A percentile compares a stretch with the other conserved stretches of the same genome.
Conservation (phyloP, 2,888 invertebrate species). For the Perdita meconis region DNA sequence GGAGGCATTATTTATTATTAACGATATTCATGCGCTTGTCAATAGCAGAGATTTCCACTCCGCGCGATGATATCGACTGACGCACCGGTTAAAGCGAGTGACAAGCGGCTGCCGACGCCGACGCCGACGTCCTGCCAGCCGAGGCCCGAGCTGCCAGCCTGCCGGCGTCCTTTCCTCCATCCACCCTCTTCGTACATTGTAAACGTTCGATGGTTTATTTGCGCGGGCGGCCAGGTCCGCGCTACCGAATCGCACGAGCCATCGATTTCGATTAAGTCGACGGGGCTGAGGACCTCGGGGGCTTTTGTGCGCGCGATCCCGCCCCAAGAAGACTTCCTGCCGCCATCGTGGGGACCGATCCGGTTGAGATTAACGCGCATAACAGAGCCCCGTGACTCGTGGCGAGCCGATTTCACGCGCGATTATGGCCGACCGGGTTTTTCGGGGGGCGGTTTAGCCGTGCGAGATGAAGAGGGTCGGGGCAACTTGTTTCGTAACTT, state of each 20-base stretch:
- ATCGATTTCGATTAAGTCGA: conserved; percentile 69
- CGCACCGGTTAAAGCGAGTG: conserved; percentile 75
- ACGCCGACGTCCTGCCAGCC: conserved; percentile 52
- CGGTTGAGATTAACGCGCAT: conserved; percentile 41
- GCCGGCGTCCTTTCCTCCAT: conserved; percentile 52
- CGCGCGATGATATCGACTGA: conserved; percentile 75
- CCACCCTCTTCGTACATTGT: conserved; percentile 67
- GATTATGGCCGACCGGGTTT: conserved; percentile 47
- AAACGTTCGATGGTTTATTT: conserved; percentile 72
- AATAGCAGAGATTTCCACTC: conserved; percentile 82
- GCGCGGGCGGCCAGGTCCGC: conserved; percentile 39
- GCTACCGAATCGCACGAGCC: conserved; percentile 69
- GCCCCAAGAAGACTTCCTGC: conserved; percentile 22
- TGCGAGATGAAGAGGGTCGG: not conserved
- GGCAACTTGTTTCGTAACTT: not conserved
- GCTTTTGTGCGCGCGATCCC: conserved; percentile 27
- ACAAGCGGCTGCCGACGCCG: conserved; percentile 70
- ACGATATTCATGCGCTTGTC: conserved; percentile 81
- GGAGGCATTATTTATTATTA: conserved; percentile 78
- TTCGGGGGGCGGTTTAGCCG: conserved; percentile 4
- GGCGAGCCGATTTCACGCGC: conserved; percentile 61
- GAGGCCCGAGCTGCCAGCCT: conserved; percentile 30
- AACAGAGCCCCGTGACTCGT: conserved; percentile 7
- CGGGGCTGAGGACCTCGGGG: conserved; percentile 38
- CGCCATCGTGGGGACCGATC: conserved; percentile 22